Evolutionary conservation across 2,113 vertebrate species (phyloP).

Genomic region (Rhineura floridana): DNA sequence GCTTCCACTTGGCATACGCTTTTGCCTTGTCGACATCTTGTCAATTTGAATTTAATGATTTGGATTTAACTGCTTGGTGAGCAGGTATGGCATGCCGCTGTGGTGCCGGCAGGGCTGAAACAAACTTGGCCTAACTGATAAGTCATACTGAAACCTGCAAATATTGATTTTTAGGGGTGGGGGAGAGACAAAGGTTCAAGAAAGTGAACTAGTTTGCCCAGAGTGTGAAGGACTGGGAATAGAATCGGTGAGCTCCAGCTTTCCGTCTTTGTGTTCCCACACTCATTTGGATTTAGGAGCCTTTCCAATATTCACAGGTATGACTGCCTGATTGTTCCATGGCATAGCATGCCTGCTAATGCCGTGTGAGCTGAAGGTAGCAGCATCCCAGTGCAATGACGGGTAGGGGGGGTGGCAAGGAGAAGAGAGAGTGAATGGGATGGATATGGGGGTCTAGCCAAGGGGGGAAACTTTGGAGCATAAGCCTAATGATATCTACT

Average conservation of each 20-base stretch:
- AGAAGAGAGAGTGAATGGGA: not conserved
- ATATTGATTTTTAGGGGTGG: slow-evolving; percentile 2
- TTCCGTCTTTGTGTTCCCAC: not conserved
- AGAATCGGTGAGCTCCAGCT: slow-evolving; percentile 13
- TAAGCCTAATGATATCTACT: too few species aligned
- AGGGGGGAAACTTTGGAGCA: too few species aligned
- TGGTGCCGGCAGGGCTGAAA: not conserved
- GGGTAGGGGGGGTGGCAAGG: not conserved
- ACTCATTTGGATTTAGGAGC: slow-evolving; percentile 38
- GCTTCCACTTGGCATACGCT: not conserved
- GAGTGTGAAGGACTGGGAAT: slow-evolving; percentile 21
- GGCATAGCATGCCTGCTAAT: slow-evolving; percentile 45
- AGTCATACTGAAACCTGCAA: slow-evolving; percentile 11
- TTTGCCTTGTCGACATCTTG: not conserved
- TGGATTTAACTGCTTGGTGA: not conserved
- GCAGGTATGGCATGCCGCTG: not conserved
- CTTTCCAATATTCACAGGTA: slow-evolving; percentile 38
- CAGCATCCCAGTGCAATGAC: slow-evolving; percentile 29
- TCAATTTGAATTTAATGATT: not conserved
- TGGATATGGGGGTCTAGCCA: not conserved
- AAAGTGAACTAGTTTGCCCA: not conserved
- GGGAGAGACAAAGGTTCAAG: slow-evolving; percentile 6
- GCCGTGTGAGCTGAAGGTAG: slow-evolving; percentile 27
- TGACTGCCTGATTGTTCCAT: slow-evolving; percentile 53
- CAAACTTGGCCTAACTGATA: not conserved